Conservation (phyloP, 1,140 invertebrate species). For the Berghia stephanieae region DNA sequence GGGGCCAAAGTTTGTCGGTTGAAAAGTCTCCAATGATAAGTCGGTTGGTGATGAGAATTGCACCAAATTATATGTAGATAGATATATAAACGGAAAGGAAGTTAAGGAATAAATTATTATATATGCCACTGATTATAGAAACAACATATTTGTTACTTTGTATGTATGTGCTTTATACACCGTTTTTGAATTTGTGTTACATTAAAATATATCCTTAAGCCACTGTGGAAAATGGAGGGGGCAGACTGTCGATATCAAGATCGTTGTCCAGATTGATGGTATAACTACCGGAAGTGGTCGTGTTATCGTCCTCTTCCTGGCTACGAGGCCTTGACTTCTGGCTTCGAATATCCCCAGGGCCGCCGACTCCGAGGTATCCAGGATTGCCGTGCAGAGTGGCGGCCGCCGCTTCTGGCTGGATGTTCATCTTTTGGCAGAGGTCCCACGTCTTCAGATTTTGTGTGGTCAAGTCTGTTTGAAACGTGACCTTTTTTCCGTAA, state of each 20-base stretch:
- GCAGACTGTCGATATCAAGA: conserved; percentile 30
- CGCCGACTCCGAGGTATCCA: not conserved
- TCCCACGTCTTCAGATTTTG: conserved; percentile 37
- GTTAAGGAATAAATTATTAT: not conserved
- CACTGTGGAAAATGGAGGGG: conserved; percentile 23
- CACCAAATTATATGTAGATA: too few species aligned
- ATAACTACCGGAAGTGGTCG: conserved; percentile 47
- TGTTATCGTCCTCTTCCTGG: conserved; percentile 44
- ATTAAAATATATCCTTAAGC: not conserved
- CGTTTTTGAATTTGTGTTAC: not conserved
- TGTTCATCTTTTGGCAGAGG: conserved; percentile 24
- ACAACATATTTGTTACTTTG: not conserved
- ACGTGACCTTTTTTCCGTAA: conserved; percentile 39
- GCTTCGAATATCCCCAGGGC: not conserved
- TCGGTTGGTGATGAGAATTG: too few species aligned
- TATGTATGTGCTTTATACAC: not conserved
- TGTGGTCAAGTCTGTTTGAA: conserved; percentile 36
- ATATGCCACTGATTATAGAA: not conserved
- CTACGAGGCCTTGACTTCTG: conserved; percentile 25
- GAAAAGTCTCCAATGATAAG: too few species aligned
- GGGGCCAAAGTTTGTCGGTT: too few species aligned
- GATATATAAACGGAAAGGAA: not conserved
- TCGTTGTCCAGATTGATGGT: conserved; percentile 41
- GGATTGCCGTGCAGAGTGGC: not conserved
- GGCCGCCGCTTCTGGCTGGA: not conserved